A percentile compares a stretch with the other conserved stretches of the same genome.
These are phyloP conservation scores for Chaetura pelagica DNA, from an alignment of 2,113 vertebrate genomes.

Conservation along the genomic window DNA sequence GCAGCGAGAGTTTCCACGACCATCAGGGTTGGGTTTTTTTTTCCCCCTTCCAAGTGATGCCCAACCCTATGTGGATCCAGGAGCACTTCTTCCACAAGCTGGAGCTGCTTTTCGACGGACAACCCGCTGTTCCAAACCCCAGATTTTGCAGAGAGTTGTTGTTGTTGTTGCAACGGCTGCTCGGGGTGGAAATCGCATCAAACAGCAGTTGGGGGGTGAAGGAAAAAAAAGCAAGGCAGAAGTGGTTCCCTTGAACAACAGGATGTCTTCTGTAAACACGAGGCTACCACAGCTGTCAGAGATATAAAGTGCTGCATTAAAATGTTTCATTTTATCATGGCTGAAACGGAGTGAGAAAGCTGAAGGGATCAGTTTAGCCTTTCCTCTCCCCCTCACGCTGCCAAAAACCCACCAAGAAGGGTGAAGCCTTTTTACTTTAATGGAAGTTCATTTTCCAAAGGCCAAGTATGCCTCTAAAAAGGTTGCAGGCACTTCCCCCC, in stretches of 20 bases:
- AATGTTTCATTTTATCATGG: conserved; percentile 2
- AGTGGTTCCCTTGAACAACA: conserved; percentile 43
- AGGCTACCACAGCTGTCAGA: conserved; percentile 46
- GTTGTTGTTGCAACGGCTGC: rapidly evolving
- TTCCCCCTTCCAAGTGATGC: background rate
- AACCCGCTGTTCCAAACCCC: background rate
- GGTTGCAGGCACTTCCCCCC: conserved; percentile 24
- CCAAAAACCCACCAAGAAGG: conserved; percentile 2
- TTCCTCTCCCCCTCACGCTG: background rate
- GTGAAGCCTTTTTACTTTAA: conserved; percentile 18
- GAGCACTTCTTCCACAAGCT: background rate
- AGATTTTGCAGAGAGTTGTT: background rate
- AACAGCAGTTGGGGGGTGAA: background rate
- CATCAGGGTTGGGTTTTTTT: background rate
- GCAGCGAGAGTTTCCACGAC: background rate
- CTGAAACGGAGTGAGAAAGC: background rate
- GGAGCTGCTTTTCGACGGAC: background rate
- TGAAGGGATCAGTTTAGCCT: background rate
- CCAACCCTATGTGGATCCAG: rapidly evolving
- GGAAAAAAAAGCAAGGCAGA: background rate
- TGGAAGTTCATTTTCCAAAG: conserved; percentile 31
- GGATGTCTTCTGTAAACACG: conserved; percentile 65
- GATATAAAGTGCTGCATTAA: conserved; percentile 1
- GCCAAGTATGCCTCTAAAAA: conserved; percentile 37
- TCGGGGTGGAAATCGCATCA: background rate